Evolutionary conservation across 2,797 vertebrate genomes (phyloP).

Genomic region (Podargus strigoides): DNA sequence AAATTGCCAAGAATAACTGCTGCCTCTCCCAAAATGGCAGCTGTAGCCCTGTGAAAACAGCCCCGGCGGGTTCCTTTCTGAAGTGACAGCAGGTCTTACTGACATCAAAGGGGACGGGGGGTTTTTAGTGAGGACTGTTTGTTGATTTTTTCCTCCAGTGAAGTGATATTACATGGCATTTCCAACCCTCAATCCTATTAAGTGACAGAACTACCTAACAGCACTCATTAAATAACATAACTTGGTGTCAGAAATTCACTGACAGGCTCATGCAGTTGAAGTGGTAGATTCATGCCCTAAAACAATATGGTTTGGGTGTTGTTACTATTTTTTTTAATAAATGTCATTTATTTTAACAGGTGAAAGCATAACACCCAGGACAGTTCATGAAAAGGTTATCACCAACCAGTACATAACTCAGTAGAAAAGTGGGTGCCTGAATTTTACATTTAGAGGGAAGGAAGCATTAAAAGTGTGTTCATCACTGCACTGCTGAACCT

Average conservation of each 20-base stretch:
- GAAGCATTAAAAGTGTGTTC: neutral
- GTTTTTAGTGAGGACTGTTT: conserved; percentile 50
- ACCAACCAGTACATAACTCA: neutral
- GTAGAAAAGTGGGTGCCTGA: neutral
- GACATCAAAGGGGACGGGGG: conserved; percentile 26
- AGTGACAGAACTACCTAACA: conserved; percentile 63
- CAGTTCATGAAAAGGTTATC: conserved; percentile 20
- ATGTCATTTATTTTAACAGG: conserved; percentile 48
- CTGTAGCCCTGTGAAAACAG: conserved; percentile 33
- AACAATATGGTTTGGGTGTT: neutral
- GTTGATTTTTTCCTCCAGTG: conserved; percentile 60
- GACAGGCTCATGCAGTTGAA: conserved; percentile 12
- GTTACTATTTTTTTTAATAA: neutral
- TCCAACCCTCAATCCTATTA: conserved; percentile 61
- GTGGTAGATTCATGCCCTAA: conserved; percentile 31
- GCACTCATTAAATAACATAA: conserved; percentile 64
- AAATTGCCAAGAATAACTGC: conserved; percentile 57
- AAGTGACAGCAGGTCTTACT: conserved; percentile 28
- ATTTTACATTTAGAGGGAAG: neutral
- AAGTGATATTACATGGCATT: conserved; percentile 66
- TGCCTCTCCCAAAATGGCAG: conserved; percentile 29
- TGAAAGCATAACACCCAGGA: neutral
- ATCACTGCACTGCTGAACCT: neutral
- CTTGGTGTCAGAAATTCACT: conserved; percentile 55
- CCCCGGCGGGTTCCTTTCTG: conserved; percentile 14